Conservation (phyloP, 2,888 invertebrate species). For the Dastarcus helophoroides region DNA sequence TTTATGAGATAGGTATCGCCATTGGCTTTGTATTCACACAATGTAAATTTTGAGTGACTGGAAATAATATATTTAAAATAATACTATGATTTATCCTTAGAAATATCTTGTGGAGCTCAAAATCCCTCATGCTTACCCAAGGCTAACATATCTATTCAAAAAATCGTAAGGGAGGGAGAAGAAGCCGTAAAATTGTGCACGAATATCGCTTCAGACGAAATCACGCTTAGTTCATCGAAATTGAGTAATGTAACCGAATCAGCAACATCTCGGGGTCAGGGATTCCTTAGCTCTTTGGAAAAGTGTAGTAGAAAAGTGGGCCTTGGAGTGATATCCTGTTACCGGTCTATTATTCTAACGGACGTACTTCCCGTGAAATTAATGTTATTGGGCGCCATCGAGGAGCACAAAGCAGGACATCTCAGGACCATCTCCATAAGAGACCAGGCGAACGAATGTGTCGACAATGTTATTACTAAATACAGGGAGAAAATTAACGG, state of each 20-base stretch:
- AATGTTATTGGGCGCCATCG: conserved; percentile 24
- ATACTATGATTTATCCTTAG: no score
- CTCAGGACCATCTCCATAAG: conserved; percentile 22
- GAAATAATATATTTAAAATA: no score
- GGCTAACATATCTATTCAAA: no score
- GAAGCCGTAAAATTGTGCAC: conserved; percentile 14
- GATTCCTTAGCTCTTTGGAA: conserved; percentile 22
- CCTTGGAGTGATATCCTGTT: conserved; percentile 25
- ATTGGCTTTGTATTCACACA: no score
- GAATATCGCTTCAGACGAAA: conserved; percentile 12
- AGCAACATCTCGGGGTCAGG: conserved; percentile 21
- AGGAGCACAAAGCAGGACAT: conserved; percentile 23
- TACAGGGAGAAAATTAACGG: conserved; percentile 1
- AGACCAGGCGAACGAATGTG: conserved; percentile 22
- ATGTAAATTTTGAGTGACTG: no score
- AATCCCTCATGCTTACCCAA: no score
- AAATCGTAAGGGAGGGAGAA: conserved; percentile 13
- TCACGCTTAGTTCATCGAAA: conserved; percentile 14
- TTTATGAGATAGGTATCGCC: no score
- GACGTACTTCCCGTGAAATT: conserved; percentile 27
- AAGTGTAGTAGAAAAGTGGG: conserved; percentile 23
- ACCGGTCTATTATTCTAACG: conserved; percentile 24
- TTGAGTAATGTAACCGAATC: conserved; percentile 17
- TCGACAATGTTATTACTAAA: conserved; percentile 13
- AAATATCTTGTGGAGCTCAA: no score